Evolutionary conservation across 2,888 invertebrate genomes (phyloP).

Genomic region (Spialia ferax): DNA sequence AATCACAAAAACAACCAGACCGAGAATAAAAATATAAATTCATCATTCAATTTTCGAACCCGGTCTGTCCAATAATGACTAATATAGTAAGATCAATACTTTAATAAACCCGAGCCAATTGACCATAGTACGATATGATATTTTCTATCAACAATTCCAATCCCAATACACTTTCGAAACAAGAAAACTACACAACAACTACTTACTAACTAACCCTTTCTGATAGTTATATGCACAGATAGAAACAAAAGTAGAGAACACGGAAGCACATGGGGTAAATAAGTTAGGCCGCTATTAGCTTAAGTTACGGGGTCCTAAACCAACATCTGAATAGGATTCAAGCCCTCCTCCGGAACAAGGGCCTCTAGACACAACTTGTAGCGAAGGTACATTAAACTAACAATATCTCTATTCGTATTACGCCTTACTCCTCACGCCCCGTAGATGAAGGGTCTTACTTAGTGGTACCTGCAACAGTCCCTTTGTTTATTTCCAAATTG

Average conservation of each 20-base stretch:
- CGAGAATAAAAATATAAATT: too few species aligned
- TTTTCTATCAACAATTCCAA: not conserved
- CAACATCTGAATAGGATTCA: conserved; percentile 47
- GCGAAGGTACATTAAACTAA: conserved; percentile 43
- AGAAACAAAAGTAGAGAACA: conserved; percentile 15
- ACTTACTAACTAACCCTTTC: conserved; percentile 1
- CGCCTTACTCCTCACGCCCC: not conserved
- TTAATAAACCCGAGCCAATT: too few species aligned
- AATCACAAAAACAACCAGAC: too few species aligned
- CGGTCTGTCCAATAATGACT: too few species aligned
- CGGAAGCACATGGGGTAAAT: conserved; percentile 44
- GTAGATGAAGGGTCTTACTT: not conserved
- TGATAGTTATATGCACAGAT: conserved; percentile 4
- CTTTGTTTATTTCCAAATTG: too few species aligned
- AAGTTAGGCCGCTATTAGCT: conserved; percentile 48
- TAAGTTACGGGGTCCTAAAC: conserved; percentile 49
- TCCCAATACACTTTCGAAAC: not conserved
- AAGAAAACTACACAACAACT: not conserved
- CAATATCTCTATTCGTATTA: conserved; percentile 45
- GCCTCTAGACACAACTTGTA: conserved; percentile 35
- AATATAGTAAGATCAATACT: too few species aligned
- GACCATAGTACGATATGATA: not conserved
- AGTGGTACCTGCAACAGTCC: not conserved
- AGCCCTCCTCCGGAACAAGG: conserved; percentile 43
- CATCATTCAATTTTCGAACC: too few species aligned